phyloP scores from a whole-genome alignment of 2,888 invertebrate genomes.

The Ellobium chinense region DNA sequence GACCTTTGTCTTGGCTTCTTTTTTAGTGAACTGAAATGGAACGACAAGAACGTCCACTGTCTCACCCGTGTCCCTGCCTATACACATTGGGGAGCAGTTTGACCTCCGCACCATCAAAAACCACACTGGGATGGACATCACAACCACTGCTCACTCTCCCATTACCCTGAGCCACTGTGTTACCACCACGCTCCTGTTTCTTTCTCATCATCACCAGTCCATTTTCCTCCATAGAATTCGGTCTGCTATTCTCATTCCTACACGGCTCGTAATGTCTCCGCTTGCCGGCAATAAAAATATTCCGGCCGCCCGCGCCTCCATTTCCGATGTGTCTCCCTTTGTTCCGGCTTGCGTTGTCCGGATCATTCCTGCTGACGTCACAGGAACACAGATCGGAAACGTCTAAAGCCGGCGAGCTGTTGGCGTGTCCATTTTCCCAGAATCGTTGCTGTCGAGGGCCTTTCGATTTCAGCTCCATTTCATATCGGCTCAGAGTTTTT shows the following conservation, averaged over 20 bases:
- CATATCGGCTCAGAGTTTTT: background rate
- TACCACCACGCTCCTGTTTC: background rate
- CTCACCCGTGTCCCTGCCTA: too few relatives aligned
- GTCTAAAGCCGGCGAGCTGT: background rate
- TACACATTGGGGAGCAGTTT: too few relatives aligned
- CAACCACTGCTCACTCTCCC: background rate
- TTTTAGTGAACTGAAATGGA: too few relatives aligned
- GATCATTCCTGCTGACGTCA: background rate
- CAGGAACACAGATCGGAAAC: background rate
- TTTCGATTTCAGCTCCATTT: background rate
- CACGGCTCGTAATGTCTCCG: slow-evolving; percentile 9
- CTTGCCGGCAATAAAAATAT: slow-evolving; percentile 11
- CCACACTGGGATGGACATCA: background rate
- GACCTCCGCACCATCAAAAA: slow-evolving; percentile 1
- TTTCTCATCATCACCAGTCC: background rate
- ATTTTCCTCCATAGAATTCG: background rate
- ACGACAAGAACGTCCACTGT: too few relatives aligned
- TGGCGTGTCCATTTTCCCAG: slow-evolving; percentile 12
- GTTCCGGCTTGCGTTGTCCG: background rate
- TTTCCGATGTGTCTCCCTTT: background rate
- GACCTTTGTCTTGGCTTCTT: too few relatives aligned
- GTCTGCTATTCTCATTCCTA: background rate
- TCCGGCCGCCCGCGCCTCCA: background rate
- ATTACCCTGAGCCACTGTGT: background rate
- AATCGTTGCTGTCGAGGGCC: background rate